Conservation (phyloP, 92 coral and sea anemone genomes). For the Hydrozoanthus gracilis region DNA sequence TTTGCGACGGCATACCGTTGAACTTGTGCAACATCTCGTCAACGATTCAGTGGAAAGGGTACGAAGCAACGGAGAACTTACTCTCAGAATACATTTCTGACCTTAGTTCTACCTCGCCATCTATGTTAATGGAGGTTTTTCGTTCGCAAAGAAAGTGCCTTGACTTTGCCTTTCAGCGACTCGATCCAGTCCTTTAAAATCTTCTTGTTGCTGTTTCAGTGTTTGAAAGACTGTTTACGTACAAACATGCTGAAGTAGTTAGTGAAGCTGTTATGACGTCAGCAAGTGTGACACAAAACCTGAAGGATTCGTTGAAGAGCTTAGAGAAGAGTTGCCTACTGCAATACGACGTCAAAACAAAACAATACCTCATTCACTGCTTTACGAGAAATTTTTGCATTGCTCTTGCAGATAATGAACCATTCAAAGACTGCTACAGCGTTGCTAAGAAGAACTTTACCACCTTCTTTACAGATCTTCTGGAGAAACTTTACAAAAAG, state of each 20-base stretch:
- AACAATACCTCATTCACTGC: neutral
- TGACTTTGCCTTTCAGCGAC: slow-evolving; percentile 39
- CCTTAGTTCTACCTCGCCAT: slow-evolving; percentile 47
- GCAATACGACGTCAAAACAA: neutral
- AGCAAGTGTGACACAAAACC: neutral
- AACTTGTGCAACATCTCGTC: slow-evolving; percentile 49
- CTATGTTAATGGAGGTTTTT: slow-evolving; percentile 25
- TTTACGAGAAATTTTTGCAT: slow-evolving; percentile 50
- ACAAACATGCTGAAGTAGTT: slow-evolving; percentile 32
- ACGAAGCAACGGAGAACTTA: slow-evolving; percentile 6
- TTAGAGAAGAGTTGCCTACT: neutral
- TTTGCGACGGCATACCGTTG: slow-evolving; percentile 65
- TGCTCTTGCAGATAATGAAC: slow-evolving; percentile 8
- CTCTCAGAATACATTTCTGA: slow-evolving; percentile 35
- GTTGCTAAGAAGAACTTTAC: slow-evolving; percentile 48
- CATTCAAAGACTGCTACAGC: slow-evolving; percentile 12
- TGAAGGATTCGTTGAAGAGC: neutral
- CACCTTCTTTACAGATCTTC: slow-evolving; percentile 34
- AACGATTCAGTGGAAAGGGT: slow-evolving; percentile 27
- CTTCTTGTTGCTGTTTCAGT: slow-evolving; percentile 40
- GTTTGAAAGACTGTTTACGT: slow-evolving; percentile 34
- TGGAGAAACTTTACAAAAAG: slow-evolving; percentile 37
- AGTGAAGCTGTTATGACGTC: neutral
- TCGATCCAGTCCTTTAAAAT: slow-evolving; percentile 14
- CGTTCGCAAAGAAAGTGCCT: slow-evolving; percentile 25